Base-by-base conservation (phyloP, 2,888 invertebrate species). In the Boloria selene region DNA sequence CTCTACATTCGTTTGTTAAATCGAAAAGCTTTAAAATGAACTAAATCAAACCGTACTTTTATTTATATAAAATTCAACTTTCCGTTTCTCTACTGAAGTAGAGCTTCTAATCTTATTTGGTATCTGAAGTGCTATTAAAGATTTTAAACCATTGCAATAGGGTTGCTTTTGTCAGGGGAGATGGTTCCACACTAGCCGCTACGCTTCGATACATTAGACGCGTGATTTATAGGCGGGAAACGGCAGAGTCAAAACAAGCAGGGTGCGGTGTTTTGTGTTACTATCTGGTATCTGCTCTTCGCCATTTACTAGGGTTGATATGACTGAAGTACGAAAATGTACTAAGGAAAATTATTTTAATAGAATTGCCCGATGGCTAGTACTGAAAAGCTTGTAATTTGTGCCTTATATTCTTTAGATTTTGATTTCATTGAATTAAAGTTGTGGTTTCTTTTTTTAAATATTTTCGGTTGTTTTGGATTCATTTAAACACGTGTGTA, bases 131-230 rank as follows among this genome's bases (percentile, higher is more conserved):
- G 47, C 50, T 7, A 26, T 56, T 45, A 3, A 45, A 22, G 45
- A 45, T 56, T 56, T 56, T 56, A 56, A 26, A 45, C 56, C 22
- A 45, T 56, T 26, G 45, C 4, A 18, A 45, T 74, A 80, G 54
- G 72, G 80, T 76, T 51, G 54, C 54, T 74, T 76, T 81, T 10
- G 65, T 7, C 4, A 71, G 74, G 3, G 3, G 16, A 83, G 85
- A 79, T 79, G 72, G 82, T 74, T 73, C 70, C 76, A 81, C 83
- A 87, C 83, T 79, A 73, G 79, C 79, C 77, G 84, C 81, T 84
- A 83, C 86, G 88, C 87, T 83, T 86, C 90, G 90, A 88, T 90
- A 90, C 92, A 91, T 92, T 91, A 90, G 85, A 79, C 87, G 80
- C 79, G 90, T 91, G 92, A 92, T 92, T 87, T 90, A 91, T 89